A percentile compares a stretch with the other conserved stretches of the same genome.
Evolutionary conservation across 1,140 invertebrate species (phyloP).

Genomic region (Harlomillsia oculata): DNA sequence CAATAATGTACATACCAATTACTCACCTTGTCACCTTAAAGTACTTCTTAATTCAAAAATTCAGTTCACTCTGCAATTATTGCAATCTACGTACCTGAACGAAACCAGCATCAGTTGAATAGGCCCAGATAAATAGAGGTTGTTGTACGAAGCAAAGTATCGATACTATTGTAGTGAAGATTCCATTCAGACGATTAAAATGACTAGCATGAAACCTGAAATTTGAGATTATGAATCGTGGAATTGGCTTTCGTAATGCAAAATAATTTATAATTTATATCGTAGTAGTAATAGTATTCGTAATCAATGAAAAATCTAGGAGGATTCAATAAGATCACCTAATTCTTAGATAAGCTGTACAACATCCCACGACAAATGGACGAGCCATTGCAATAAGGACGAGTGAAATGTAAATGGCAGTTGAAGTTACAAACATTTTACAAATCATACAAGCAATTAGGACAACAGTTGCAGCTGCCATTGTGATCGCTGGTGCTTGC

Average conservation of each 20-base stretch:
- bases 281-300: too few species aligned
- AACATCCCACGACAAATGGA: constrained; percentile 18
- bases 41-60: too few species aligned
- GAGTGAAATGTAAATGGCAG: constrained; percentile 24
- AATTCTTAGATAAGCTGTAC: constrained; percentile 17
- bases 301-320: not conserved
- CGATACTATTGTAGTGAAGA: constrained; percentile 24
- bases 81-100: not conserved
- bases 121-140: constrained; percentile 23
- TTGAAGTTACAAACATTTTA: constrained; percentile 26
- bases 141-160: constrained; percentile 17
- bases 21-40: too few species aligned
- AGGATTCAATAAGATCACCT: constrained; percentile 13
- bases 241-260: too few species aligned
- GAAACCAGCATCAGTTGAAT: constrained; percentile 7
- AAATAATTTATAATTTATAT: too few species aligned
- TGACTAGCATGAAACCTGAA: constrained; percentile 28
- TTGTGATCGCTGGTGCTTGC: constrained; percentile 24
- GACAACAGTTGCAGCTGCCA: constrained; percentile 2
- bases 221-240: too few species aligned
- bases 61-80: not conserved
- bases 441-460: constrained; percentile 9
- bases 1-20: not conserved
- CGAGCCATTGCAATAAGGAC: constrained; percentile 22
- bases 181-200: constrained; percentile 29